Base-by-base conservation (phyloP, 2,888 invertebrate species). In the Pseudococcus longispinus region DNA sequence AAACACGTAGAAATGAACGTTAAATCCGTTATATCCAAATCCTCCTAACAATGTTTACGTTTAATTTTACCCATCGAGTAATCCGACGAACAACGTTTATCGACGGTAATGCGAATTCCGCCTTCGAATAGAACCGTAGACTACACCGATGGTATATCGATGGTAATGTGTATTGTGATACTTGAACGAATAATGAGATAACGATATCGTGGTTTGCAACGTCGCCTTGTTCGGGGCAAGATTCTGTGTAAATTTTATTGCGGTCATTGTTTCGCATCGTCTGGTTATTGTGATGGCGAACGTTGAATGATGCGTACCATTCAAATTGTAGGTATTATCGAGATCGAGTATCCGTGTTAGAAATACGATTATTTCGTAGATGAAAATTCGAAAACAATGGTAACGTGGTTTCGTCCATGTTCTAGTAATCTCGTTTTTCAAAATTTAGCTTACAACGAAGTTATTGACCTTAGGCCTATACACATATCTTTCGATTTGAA, bases 151-250 rank as follows among this genome's bases (percentile, higher is more conserved):
- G 18, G 55, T 37, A 46, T 11, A 13, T 46, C 44, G 13, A 46
- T 46, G 51, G n/a, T 23, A 60, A 23, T 60, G 23, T 60, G 23
- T 60, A 23, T 60, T 60, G 70, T 70, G 29, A 29, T 70, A 70
- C 32, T 70, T 18, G 70, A 70, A 70, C 70, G 70, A 70, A 70
- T 32, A 70, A 70, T 70, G 70, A 70, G 70, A 70, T 70, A 70
- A 70, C 70, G 70, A 70, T 29, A 70, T 6, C 29, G 29, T 29
- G 13, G 70, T 29, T 70, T 32, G 13, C 13, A 55, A 20, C 55
- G n/a, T 23, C 9, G 60, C 9, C 23, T 55, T n/a, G 55, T n/a
- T 11, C 8, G 8, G 8, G 9, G 60, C 2, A 23, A 23, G 2
- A 23, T 23, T 20, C 23, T 51, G 5, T 5, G 23, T 60, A 9